Conservation (phyloP, 2,888 invertebrate genomes). For the Saturnia japonica region DNA sequence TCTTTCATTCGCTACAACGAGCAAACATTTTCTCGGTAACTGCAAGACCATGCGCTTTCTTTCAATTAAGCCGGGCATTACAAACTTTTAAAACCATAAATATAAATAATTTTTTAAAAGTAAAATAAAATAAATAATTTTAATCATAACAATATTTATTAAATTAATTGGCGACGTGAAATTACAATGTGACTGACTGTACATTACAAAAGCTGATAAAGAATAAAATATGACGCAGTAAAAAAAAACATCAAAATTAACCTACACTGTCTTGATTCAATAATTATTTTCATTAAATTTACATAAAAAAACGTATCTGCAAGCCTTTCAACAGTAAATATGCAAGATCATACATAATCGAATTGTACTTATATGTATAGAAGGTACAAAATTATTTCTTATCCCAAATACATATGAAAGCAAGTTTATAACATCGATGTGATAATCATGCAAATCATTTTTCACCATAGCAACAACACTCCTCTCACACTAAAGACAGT, state of each 20-base stretch:
- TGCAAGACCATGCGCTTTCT: background rate
- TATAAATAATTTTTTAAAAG: background rate
- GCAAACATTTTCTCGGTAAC: background rate
- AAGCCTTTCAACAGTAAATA: background rate
- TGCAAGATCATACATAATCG: background rate
- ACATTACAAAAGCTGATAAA: constrained; percentile 1
- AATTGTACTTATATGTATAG: background rate
- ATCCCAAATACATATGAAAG: background rate
- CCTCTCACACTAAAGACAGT: constrained; percentile 9
- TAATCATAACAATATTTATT: background rate
- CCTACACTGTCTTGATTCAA: background rate
- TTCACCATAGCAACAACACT: background rate
- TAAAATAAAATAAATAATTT: background rate
- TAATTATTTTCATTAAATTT: background rate
- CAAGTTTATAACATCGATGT: background rate
- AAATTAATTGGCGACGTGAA: background rate
- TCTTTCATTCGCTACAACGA: background rate
- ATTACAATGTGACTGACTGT: background rate
- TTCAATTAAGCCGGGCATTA: background rate
- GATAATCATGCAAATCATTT: constrained; percentile 6
- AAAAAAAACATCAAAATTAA: background rate
- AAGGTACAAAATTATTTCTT: background rate
- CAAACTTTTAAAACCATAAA: background rate
- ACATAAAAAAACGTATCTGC: background rate
- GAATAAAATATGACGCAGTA: background rate